Conservation (phyloP, 1,140 invertebrate species). For the Cherax destructor region DNA sequence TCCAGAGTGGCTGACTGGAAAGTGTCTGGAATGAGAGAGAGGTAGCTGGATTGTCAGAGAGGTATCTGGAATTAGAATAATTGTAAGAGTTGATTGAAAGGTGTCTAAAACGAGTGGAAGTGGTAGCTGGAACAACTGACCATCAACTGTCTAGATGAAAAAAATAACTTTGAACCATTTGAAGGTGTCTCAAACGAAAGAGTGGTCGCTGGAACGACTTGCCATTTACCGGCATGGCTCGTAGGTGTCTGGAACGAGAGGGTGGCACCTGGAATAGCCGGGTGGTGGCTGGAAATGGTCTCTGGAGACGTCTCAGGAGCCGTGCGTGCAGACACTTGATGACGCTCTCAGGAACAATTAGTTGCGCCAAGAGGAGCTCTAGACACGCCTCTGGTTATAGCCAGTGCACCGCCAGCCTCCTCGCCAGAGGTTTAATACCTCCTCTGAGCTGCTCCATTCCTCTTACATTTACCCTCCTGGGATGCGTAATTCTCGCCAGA, state of each 20-base stretch:
- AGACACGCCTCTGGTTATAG: background rate
- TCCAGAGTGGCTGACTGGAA: background rate
- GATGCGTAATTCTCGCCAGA: background rate
- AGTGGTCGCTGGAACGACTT: background rate
- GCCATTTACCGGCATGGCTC: background rate
- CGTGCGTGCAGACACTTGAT: constrained; percentile 8
- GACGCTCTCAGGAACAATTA: constrained; percentile 15
- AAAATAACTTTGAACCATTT: background rate
- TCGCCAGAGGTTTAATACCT: background rate
- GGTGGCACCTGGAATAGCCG: background rate
- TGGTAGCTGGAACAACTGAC: background rate
- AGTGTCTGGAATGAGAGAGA: background rate
- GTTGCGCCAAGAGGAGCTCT: background rate
- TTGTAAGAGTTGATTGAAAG: background rate
- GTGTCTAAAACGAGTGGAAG: background rate
- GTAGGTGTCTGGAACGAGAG: background rate
- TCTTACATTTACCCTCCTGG: background rate
- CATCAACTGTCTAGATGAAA: background rate
- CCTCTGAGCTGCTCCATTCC: background rate
- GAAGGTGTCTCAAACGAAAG: background rate
- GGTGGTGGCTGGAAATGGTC: background rate
- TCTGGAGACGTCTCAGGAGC: background rate
- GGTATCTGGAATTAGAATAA: background rate
- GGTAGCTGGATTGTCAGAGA: background rate
- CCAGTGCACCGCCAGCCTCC: no score